Base-by-base conservation (phyloP, 2,888 invertebrate species). In the Standfussiana lucernea region DNA sequence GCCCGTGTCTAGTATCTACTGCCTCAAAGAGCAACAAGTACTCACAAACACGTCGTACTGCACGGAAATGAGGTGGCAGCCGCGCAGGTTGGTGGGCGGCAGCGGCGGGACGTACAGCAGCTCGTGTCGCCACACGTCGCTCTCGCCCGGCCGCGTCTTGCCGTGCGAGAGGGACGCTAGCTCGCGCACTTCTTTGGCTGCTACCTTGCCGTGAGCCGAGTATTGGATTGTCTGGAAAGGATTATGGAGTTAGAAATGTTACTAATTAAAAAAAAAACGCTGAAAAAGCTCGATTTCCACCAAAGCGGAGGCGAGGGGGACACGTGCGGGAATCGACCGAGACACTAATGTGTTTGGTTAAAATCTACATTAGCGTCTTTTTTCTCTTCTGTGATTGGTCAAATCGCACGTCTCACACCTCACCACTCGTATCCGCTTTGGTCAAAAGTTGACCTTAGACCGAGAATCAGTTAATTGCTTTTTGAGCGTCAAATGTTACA, bases 11-110 rank as follows among this genome's bases (percentile, higher is more conserved):
- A 4, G 10, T 28, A 40, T 35, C 40, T 21, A 42, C 28, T 21
- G 59, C 24, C 7, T 15, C 28, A 56, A 28, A 13, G n/a, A n/a
- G 2, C 56, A 56, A 56, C 15, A 15, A 32, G n/a, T 80, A 98
- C 98, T 98, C 94, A 98, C 98, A 93, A 98, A 99, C 74, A 99
- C 98, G 93, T 99, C 99, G 93, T 99, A 99, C 90, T 98, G 98
- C 90, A 99, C 98, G 93, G 98, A 98, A 91, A 99, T 99, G 90
- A 99, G 97, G 95, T 99, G 99, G 93, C 99, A 99, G 77, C 99
- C 99, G 89, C 99, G 97, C 75, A 99, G 97, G 97, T 99, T 99
- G 82, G 99, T 99, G 56, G 99, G 99, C 83, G 99, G 99, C 90
- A 99, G 96, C 45, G 99, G 99, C 80, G 99, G 99, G 85, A 99